Evolutionary conservation across 2,113 vertebrate genomes (phyloP).

Genomic region (Lamprotornis superbus): DNA sequence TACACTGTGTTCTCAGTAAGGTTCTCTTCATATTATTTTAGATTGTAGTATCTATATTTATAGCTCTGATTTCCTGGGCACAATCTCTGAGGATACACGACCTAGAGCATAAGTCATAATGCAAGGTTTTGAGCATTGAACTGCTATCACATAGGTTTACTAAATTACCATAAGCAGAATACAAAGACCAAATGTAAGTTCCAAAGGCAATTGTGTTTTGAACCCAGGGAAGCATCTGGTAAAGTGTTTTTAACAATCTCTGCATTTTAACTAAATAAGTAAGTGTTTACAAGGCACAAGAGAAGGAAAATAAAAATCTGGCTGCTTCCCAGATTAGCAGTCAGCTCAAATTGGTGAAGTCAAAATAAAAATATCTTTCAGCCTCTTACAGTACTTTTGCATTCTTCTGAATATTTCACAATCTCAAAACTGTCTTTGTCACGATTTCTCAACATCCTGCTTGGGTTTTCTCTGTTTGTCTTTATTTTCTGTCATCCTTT

Average conservation of each 20-base stretch:
- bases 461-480: not conserved
- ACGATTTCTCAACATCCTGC: not conserved
- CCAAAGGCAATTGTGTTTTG: slow-evolving; percentile 37
- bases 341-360: slow-evolving; percentile 11
- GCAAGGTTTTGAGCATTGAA: not conserved
- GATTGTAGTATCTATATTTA: not conserved
- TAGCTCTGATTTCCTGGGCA: not conserved
- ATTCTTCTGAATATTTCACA: not conserved
- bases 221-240: slow-evolving; percentile 36
- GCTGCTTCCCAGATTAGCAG: slow-evolving; percentile 25
- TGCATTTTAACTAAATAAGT: slow-evolving; percentile 58
- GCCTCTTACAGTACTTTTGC: not conserved
- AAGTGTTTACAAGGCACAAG: slow-evolving; percentile 46
- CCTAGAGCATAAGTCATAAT: not conserved
- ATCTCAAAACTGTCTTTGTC: not conserved
- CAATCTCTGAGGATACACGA: not conserved
- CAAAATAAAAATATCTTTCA: slow-evolving; percentile 32
- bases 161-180: not conserved
- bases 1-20: not conserved
- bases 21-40: not conserved
- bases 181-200: not conserved
- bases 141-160: not conserved
- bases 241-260: slow-evolving; percentile 43
- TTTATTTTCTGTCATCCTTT: not conserved
- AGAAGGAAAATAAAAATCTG: slow-evolving; percentile 52